phyloP scores from a whole-genome alignment of 2,113 vertebrate genomes.

The Strix aluco region DNA sequence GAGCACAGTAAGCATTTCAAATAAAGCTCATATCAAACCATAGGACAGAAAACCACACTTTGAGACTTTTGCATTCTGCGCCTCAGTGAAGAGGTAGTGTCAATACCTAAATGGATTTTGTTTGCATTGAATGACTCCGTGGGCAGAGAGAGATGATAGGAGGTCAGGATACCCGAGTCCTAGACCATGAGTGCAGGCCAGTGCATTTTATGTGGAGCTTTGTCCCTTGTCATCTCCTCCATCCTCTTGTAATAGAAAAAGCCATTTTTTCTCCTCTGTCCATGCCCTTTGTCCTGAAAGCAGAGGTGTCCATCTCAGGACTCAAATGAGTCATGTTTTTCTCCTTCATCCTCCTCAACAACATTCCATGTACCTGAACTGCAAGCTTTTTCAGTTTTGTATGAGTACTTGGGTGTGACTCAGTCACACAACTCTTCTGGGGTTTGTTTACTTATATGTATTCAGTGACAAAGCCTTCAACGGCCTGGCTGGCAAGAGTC shows the following conservation, averaged over 20 bases:
- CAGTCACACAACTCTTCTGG: not conserved
- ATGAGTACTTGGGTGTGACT: not conserved
- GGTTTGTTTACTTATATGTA: not conserved
- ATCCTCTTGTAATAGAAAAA: not conserved
- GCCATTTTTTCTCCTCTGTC: not conserved
- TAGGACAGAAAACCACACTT: not conserved
- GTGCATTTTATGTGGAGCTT: not conserved
- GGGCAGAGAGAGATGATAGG: not conserved
- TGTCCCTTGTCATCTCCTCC: not conserved
- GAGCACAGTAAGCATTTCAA: not conserved
- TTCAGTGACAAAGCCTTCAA: not conserved
- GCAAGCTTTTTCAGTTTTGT: not conserved
- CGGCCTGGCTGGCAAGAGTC: not conserved
- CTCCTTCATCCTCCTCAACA: not conserved
- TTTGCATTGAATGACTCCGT: not conserved
- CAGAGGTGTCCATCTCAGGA: not conserved
- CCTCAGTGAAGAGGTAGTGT: not conserved
- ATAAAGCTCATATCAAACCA: not conserved
- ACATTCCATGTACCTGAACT: not conserved
- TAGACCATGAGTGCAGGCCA: not conserved
- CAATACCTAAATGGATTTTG: not conserved
- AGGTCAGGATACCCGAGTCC: fast-evolving
- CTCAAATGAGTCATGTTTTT: not conserved
- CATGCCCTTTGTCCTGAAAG: not conserved
- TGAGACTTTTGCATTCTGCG: not conserved